Conservation (phyloP, 1,140 invertebrate species). For the Eupristina koningsbergeri region DNA sequence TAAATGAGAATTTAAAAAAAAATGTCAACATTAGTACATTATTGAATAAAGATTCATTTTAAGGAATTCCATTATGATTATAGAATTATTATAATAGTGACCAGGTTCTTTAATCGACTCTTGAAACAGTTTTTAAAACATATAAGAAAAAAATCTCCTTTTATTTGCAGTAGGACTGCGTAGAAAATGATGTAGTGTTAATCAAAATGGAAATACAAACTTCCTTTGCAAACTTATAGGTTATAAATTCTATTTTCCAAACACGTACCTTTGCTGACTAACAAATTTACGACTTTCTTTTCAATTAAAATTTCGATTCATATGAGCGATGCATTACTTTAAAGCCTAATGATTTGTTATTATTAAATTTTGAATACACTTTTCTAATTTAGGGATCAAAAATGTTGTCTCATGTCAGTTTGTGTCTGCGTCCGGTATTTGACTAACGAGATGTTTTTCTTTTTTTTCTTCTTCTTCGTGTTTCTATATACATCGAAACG, state of each 20-base stretch:
- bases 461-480: background rate
- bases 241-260: background rate
- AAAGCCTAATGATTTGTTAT: background rate
- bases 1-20: too few relatives aligned
- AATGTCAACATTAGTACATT: too few relatives aligned
- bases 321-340: background rate
- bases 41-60: too few relatives aligned
- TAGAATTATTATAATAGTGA: too few relatives aligned
- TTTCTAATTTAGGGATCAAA: slow-evolving; percentile 5
- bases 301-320: slow-evolving; percentile 40
- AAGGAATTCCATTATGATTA: too few relatives aligned
- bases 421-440: background rate
- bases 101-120: too few relatives aligned
- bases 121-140: too few relatives aligned
- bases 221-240: background rate
- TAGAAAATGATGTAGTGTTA: too few relatives aligned
- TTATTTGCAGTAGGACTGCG: too few relatives aligned
- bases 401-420: slow-evolving; percentile 27
- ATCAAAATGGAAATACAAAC: background rate
- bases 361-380: background rate
- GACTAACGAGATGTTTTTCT: slow-evolving; percentile 12
- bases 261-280: slow-evolving; percentile 3
- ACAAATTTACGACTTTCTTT: slow-evolving; percentile 32
- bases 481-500: background rate
- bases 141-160: too few relatives aligned